Conservation (phyloP, 2,113 vertebrate species). For the Potamarius usumacintae region DNA sequence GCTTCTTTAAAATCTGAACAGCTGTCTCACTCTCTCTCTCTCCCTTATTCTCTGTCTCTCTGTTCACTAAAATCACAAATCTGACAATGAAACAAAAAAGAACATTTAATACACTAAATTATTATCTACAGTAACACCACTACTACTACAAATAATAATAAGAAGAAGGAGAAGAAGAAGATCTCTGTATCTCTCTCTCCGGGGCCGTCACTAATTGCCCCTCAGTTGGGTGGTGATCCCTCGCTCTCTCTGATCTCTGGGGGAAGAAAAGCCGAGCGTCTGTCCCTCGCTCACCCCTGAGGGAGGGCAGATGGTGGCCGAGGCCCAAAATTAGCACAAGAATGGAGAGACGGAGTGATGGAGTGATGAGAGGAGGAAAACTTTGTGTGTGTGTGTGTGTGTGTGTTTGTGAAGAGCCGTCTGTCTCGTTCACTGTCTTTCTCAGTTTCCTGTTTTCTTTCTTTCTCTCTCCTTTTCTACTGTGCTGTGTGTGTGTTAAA, state of each 20-base stretch:
- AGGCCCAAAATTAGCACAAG: slow-evolving; percentile 42
- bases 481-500: too few species aligned
- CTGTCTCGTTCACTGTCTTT: neutral
- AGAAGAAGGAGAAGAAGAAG: too few species aligned
- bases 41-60: neutral
- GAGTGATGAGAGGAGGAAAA: slow-evolving; percentile 12
- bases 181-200: neutral
- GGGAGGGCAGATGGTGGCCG: slow-evolving; percentile 46
- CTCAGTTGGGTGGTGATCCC: neutral
- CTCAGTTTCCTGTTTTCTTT: neutral
- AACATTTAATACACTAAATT: neutral
- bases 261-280: slow-evolving; percentile 29
- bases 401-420: neutral
- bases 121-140: neutral
- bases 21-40: neutral
- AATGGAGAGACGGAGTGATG: slow-evolving; percentile 13
- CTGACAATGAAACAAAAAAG: neutral
- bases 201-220: neutral
- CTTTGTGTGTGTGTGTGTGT: neutral
- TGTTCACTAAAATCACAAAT: neutral
- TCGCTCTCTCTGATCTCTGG: slow-evolving; percentile 22
- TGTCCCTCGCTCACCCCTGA: slow-evolving; percentile 16
- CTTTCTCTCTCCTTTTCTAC: too few species aligned
- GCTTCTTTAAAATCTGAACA: neutral
- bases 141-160: neutral